Base-by-base conservation (phyloP, 2,888 invertebrate genomes). In the Gryllus longicercus region DNA sequence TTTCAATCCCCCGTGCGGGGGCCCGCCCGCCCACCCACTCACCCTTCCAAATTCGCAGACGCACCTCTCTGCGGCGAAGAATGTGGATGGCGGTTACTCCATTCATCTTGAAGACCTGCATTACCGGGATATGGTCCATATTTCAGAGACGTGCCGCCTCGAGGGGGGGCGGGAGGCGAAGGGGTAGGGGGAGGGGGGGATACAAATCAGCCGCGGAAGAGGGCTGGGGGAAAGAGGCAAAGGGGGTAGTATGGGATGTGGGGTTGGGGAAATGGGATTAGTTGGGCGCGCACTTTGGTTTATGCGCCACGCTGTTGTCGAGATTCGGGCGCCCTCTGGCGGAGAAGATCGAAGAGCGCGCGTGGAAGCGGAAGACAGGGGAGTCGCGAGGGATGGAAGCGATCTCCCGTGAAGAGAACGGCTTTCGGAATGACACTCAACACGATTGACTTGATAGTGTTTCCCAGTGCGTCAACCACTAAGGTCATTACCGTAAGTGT, bases 41-140 rank as follows among this genome's bases (percentile, higher is more conserved):
- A 21, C 21, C 21, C 21, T 21, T 63, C 63, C 63, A 63, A 63
- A 11, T 11, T 11, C 63, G n/a, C 63, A 63, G 63, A 11, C 63
- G 16, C 63, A 11, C 63, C 63, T 63, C 63, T 63, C 63, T 4
- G 63, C n/a, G 63, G 63, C n/a, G 63, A 63, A 63, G 63, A 63
- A 63, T 11, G 63, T 11, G 63, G 63, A 1, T 18, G n/a, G 63
- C 63, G 63, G 63, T 63, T 63, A 63, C 63, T 63, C 63, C 63
- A 63, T 63, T 11, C 63, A 63, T 63, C 63, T 63, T 63, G 63
- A 63, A 63, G 63, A 63, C 63, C n/a, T 63, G 63, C 63, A 63
- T 63, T 63, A 63, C 63, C 63, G 63, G 63, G 63, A 63, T 63
- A 63, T 63, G 63, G 63, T 63, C 63, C 63, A 63, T 63, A 63